Evolutionary conservation across 2,888 invertebrate genomes (phyloP), one percentile per base, ranked within the genome.

Genomic region (Neuroscelio doddi): DNA sequence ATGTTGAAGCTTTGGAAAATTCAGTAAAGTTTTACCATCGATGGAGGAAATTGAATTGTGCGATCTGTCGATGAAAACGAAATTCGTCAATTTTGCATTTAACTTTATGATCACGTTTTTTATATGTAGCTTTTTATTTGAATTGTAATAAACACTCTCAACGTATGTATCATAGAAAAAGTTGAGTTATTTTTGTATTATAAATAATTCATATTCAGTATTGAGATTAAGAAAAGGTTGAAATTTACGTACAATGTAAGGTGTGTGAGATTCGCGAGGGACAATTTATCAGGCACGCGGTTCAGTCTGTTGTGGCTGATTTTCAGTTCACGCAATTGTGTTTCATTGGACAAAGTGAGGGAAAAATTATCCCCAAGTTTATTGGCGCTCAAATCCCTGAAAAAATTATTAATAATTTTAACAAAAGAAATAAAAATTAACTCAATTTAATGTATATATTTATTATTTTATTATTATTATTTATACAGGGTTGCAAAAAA

Each of bases 381-480:
- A 76, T 90, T 90, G 58, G 86, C 86, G 56, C 88, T 87, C 71
- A 90, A 80, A 76, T 89, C 88, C 74, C 90, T 90, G 84, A 15
- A 86, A 29, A 49, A 8, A n/a, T n/a, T n/a, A n/a, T n/a, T n/a
- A n/a, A n/a, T n/a, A n/a, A n/a, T n/a, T n/a, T n/a, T n/a, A n/a
- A n/a, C n/a, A n/a, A n/a, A n/a, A n/a, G n/a, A n/a, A n/a, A n/a
- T n/a, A n/a, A n/a, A n/a, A n/a, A n/a, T n/a, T n/a, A n/a, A n/a
- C n/a, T n/a, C n/a, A n/a, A n/a, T n/a, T n/a, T n/a, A n/a, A n/a
- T n/a, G n/a, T n/a, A n/a, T n/a, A n/a, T n/a, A n/a, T n/a, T n/a
- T n/a, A n/a, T n/a, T n/a, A n/a, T n/a, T n/a, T n/a, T n/a, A n/a
- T n/a, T n/a, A n/a, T n/a, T n/a, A n/a, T n/a, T n/a, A n/a, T n/a